A percentile compares a stretch with the other conserved stretches of the same genome.
Evolutionary conservation across 2,113 vertebrate genomes (phyloP).

Genomic region (Cinclus cinclus): DNA sequence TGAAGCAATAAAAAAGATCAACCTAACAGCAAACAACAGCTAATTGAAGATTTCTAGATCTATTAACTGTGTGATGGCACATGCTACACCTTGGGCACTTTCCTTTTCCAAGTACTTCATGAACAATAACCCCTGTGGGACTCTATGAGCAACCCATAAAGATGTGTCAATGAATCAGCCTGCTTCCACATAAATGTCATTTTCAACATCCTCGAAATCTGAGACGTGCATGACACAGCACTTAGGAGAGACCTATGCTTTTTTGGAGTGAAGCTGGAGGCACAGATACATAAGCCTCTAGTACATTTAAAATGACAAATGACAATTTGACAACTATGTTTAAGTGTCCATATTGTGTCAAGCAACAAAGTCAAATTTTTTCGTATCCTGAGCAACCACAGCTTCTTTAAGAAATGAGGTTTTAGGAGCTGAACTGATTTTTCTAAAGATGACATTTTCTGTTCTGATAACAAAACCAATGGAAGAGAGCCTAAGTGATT

Average conservation of each 20-base stretch:
- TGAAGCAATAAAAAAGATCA: not conserved
- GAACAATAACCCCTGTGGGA: not conserved
- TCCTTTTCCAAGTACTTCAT: not conserved
- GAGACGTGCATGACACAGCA: not conserved
- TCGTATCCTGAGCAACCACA: not conserved
- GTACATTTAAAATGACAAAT: not conserved
- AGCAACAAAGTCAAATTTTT: not conserved
- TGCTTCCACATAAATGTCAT: not conserved
- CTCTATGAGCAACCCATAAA: not conserved
- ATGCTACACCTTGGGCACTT: not conserved
- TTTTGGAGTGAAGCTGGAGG: not conserved
- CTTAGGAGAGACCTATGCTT: not conserved
- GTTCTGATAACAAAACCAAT: not conserved
- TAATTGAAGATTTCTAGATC: not conserved
- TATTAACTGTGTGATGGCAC: not conserved
- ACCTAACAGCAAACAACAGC: not conserved
- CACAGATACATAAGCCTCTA: not conserved
- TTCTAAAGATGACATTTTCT: not conserved
- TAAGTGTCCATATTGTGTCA: not conserved
- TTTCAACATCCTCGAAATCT: not conserved
- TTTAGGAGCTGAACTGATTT: not conserved
- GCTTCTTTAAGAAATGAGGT: not conserved
- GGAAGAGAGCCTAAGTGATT: not conserved
- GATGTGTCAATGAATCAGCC: not conserved
- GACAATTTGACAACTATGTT: not conserved